Conservation (phyloP, 2,888 invertebrate species). For the Machimus atricapillus region DNA sequence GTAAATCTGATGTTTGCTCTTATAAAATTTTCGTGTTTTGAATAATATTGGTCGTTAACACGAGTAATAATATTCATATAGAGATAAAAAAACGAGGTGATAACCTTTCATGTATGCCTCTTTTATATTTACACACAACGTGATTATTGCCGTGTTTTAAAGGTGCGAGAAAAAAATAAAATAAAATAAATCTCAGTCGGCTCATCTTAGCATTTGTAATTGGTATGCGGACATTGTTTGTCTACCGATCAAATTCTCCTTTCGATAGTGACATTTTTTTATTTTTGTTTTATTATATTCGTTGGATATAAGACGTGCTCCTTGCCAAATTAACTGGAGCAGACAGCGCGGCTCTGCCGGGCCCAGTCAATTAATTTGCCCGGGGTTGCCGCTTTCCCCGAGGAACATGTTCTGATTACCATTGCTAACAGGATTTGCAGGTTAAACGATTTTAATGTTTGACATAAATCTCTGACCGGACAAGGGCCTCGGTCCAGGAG, state of each 20-base stretch:
- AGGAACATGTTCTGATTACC: conserved; percentile 32
- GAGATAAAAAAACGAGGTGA: neutral
- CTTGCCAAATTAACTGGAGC: neutral
- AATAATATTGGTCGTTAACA: neutral
- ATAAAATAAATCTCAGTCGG: too few relatives aligned
- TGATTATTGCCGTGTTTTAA: neutral
- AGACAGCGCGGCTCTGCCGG: conserved; percentile 38
- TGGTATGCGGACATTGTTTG: neutral
- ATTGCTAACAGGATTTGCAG: conserved; percentile 45
- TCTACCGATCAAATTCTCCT: neutral
- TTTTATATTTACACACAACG: neutral
- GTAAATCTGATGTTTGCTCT: neutral
- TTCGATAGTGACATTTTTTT: neutral
- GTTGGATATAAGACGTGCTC: neutral
- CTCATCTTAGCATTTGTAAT: neutral
- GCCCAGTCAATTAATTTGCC: conserved; percentile 43
- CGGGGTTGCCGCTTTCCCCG: neutral
- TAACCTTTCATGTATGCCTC: neutral
- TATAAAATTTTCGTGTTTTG: neutral
- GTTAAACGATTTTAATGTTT: conserved; percentile 48
- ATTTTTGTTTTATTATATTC: neutral
- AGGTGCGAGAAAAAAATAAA: neutral
- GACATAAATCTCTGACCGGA: conserved; percentile 47
- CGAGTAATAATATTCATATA: neutral
- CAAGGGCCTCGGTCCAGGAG: neutral